phyloP scores from a whole-genome alignment of 2,797 vertebrate genomes.

The Melopsittacus undulatus region DNA sequence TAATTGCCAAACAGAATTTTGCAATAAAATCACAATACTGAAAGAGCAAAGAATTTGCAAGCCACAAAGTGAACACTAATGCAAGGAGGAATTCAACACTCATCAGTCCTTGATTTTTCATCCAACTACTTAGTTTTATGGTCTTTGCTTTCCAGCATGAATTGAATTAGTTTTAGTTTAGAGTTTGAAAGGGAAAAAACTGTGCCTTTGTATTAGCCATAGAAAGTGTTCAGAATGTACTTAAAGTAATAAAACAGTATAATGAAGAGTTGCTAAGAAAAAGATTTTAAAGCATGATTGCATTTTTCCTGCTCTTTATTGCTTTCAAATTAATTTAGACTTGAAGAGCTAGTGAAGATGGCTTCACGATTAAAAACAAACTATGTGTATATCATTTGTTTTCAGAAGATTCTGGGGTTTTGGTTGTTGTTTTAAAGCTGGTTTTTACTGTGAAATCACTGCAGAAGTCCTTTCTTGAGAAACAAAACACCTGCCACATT shows the following conservation, averaged over 20 bases:
- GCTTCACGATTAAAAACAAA: background rate
- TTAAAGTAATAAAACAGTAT: background rate
- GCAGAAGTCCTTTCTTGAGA: background rate
- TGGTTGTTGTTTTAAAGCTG: background rate
- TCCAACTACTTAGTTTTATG: background rate
- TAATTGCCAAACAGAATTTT: background rate
- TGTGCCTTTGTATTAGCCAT: background rate
- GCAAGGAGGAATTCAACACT: background rate
- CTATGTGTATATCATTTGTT: background rate
- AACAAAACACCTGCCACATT: background rate
- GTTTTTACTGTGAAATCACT: background rate
- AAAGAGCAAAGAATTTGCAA: background rate
- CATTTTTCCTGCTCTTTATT: background rate
- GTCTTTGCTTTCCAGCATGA: background rate
- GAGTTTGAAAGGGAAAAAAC: background rate
- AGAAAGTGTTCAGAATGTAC: background rate
- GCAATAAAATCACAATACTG: background rate
- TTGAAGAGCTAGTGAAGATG: background rate
- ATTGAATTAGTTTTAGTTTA: background rate
- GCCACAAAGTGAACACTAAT: background rate
- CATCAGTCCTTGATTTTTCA: background rate
- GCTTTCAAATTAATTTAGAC: background rate
- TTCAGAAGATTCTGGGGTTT: background rate
- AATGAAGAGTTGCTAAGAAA: background rate
- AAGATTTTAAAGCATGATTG: background rate